Evolutionary conservation across 2,797 vertebrate genomes (phyloP).

Genomic region (Gymnodraco acuticeps): DNA sequence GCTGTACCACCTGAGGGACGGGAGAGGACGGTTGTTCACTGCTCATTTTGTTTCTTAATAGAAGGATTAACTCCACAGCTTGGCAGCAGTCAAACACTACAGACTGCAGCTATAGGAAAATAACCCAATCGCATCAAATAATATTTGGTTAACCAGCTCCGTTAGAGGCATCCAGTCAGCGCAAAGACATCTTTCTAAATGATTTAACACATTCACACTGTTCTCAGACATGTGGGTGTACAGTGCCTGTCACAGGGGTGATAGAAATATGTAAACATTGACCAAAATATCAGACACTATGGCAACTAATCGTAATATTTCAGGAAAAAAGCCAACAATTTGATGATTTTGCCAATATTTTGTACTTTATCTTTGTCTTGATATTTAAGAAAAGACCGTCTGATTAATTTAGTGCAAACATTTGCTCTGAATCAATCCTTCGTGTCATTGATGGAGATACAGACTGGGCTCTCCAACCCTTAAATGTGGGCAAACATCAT

Average conservation of each 20-base stretch:
- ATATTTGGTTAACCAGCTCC: not conserved
- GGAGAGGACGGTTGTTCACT: not conserved
- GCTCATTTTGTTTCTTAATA: not conserved
- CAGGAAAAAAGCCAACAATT: not conserved
- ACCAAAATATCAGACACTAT: conserved; percentile 10
- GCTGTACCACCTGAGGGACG: conserved; percentile 91
- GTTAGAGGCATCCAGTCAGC: conserved; percentile 7
- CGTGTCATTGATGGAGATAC: not conserved
- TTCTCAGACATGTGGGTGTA: not conserved
- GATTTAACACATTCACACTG: conserved; percentile 12
- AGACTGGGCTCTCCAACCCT: not conserved
- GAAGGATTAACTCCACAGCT: not conserved
- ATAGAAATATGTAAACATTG: not conserved
- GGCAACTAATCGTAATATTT: not conserved
- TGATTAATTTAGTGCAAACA: not conserved
- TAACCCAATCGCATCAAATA: not conserved
- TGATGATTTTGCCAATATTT: not conserved
- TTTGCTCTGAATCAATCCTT: not conserved
- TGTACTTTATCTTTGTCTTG: not conserved
- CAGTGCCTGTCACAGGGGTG: not conserved
- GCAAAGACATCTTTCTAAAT: not conserved
- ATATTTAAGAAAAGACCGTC: not conserved
- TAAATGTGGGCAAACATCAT: conserved; percentile 1
- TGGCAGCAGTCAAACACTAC: not conserved
- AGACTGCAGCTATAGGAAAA: not conserved